A percentile compares a stretch with the other conserved stretches of the same genome.
Conservation (phyloP, 2,888 invertebrate species). For the Lordiphosa andalusiaca region DNA sequence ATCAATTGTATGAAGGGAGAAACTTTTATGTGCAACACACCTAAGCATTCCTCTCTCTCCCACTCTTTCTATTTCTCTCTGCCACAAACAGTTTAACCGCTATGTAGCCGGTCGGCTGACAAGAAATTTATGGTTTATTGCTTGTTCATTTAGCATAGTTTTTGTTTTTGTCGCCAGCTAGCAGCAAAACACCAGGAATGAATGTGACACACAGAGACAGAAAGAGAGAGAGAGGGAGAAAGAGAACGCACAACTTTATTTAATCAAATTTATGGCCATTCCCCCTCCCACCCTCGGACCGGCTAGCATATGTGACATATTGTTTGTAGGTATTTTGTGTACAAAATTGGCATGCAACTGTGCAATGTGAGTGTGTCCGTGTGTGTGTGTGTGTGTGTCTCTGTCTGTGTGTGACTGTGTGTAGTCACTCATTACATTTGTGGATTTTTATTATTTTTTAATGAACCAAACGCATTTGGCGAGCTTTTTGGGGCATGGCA, state of each 20-base stretch:
- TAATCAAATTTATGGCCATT: slow-evolving; percentile 71
- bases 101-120: slow-evolving; percentile 41
- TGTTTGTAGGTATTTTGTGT: slow-evolving; percentile 55
- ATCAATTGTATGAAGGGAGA: background rate
- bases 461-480: slow-evolving; percentile 15
- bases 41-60: background rate
- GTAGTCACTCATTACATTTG: slow-evolving; percentile 1
- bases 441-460: slow-evolving; percentile 54
- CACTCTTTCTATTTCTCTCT: slow-evolving; percentile 4
- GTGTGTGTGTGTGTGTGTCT: slow-evolving; percentile 1
- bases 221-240: slow-evolving; percentile 1
- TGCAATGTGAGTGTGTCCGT: background rate
- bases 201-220: slow-evolving; percentile 10
- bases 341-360: background rate
- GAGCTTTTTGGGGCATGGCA: slow-evolving; percentile 34
- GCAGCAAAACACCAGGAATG: slow-evolving; percentile 22
- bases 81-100: slow-evolving; percentile 52
- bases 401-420: slow-evolving; percentile 1
- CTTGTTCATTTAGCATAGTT: slow-evolving; percentile 70
- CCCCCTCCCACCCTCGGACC: slow-evolving; percentile 2
- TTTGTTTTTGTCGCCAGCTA: slow-evolving; percentile 59
- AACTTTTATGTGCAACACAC: background rate
- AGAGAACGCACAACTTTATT: slow-evolving; percentile 63
- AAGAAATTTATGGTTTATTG: slow-evolving; percentile 74
- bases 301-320: slow-evolving; percentile 52